Percentiles rank a stretch among this genome's conserved stretches.
Conservation (phyloP, 2,888 invertebrate species). For the Cheiracanthium punctorium region DNA sequence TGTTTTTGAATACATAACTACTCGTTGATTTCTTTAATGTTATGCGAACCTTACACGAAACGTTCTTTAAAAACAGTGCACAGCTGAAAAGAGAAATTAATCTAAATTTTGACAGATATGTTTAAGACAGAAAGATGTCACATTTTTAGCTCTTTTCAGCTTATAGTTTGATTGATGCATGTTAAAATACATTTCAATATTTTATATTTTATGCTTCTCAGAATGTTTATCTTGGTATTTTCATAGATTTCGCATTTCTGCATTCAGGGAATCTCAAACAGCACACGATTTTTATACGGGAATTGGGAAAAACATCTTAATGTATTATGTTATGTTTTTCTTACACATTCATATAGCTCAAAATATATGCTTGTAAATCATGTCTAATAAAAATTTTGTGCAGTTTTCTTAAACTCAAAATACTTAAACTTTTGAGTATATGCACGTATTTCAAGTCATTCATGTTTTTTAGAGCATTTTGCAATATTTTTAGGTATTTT, state of each 20-base stretch:
- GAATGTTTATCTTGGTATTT: too few species aligned
- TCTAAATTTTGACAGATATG: conserved; percentile 2
- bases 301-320: too few species aligned
- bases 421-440: too few species aligned
- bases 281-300: too few species aligned
- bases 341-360: too few species aligned
- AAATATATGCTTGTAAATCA: too few species aligned
- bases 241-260: neutral
- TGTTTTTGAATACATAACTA: neutral
- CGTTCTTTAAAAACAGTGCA: neutral
- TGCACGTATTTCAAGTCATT: too few species aligned
- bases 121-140: neutral
- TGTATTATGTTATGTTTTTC: too few species aligned
- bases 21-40: neutral
- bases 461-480: too few species aligned
- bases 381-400: too few species aligned
- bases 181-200: neutral
- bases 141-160: neutral
- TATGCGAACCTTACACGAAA: neutral
- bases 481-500: too few species aligned
- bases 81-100: conserved; percentile 2
- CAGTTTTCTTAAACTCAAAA: too few species aligned
- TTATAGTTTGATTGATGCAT: neutral
- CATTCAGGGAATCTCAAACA: neutral
- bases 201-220: neutral